A percentile compares a stretch with the other conserved stretches of the same genome.
Evolutionary conservation across 64 coral and sea anemone species (phyloP).

Genomic region (Dendronephthya gigantea): DNA sequence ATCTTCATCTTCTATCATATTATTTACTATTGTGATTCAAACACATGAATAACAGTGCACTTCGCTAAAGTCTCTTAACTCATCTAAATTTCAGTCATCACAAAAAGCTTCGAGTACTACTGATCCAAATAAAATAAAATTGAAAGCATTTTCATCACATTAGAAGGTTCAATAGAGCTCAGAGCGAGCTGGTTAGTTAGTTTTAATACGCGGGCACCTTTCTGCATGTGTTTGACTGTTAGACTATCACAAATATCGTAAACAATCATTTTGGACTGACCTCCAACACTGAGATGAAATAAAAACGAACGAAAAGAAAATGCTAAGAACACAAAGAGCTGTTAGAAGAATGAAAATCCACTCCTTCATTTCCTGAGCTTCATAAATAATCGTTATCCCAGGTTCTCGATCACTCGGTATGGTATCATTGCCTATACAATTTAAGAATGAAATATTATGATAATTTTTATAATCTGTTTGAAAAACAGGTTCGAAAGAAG

Average conservation of each 20-base stretch:
- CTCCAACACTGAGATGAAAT: not conserved
- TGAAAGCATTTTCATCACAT: no score
- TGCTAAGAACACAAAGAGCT: not conserved
- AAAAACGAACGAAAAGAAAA: not conserved
- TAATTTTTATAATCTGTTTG: not conserved
- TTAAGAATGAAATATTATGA: not conserved
- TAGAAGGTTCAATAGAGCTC: no score
- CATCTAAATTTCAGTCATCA: no score
- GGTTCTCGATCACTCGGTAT: not conserved
- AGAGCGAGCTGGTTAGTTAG: no score
- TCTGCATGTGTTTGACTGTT: not conserved
- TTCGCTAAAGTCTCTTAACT: no score
- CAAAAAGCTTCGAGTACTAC: no score
- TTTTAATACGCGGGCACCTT: not conserved
- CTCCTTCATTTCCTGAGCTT: not conserved
- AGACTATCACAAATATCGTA: not conserved
- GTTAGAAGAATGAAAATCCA: not conserved
- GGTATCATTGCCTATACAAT: not conserved
- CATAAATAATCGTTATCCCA: not conserved
- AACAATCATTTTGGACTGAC: not conserved
- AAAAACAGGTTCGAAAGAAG: not conserved
- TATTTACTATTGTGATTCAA: no score
- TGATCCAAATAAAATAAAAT: no score
- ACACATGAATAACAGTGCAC: no score
- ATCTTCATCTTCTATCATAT: no score